Evolutionary conservation across 2,888 invertebrate species (phyloP).

Genomic region (Dynastes grantii): DNA sequence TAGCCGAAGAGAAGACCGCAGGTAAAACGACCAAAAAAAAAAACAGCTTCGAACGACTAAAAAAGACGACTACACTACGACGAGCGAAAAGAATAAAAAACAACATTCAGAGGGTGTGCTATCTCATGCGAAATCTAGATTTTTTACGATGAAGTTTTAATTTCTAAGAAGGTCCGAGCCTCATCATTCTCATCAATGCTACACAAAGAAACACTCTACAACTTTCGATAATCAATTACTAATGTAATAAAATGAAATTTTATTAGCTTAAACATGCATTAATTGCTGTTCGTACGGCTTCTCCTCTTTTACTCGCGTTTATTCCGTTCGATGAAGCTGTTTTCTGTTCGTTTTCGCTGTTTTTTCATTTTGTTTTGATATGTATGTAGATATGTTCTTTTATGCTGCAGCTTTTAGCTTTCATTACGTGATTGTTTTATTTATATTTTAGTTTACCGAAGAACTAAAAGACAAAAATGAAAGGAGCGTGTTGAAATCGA

Average conservation of each 20-base stretch:
- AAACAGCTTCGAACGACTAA: constrained; percentile 11
- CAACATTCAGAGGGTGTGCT: constrained; percentile 59
- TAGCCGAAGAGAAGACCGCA: constrained; percentile 56
- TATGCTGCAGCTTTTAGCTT: not conserved
- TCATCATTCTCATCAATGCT: constrained; percentile 51
- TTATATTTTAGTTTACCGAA: not conserved
- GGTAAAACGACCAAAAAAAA: constrained; percentile 40
- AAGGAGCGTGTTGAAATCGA: not conserved
- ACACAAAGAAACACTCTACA: constrained; percentile 49
- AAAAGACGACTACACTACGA: constrained; percentile 49
- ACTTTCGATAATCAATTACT: constrained; percentile 44
- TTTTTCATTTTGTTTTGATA: not conserved
- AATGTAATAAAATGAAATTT: constrained; percentile 44
- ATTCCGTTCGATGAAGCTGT: not conserved
- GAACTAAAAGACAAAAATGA: not conserved
- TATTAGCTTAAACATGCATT: constrained; percentile 38
- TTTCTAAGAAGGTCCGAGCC: constrained; percentile 55
- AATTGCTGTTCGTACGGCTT: constrained; percentile 22
- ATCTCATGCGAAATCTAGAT: constrained; percentile 64
- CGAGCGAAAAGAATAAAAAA: constrained; percentile 57
- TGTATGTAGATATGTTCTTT: not conserved
- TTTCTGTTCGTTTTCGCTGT: not conserved
- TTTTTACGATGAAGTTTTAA: constrained; percentile 60
- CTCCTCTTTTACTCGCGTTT: not conserved
- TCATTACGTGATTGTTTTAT: not conserved